A percentile compares a stretch with the other conserved stretches of the same genome.
Evolutionary conservation across 1,140 invertebrate species (phyloP).

Genomic region (Apis laboriosa): DNA sequence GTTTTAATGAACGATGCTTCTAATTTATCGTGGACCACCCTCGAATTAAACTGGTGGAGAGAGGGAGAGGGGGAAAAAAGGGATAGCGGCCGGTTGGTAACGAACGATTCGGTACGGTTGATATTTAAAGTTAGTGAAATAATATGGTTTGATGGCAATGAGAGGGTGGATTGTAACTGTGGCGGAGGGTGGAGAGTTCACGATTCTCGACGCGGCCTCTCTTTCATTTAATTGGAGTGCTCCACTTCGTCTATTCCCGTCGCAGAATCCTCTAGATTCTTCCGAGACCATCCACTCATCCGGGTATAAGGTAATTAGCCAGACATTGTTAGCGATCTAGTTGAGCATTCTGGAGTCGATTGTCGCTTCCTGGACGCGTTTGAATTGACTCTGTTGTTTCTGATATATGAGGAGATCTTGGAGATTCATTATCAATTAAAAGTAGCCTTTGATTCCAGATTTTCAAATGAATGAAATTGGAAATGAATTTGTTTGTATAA

Average conservation of each 20-base stretch:
- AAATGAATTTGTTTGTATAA: background rate
- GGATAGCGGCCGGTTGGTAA: background rate
- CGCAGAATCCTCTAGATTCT: conserved; percentile 32
- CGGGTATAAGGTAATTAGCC: conserved; percentile 33
- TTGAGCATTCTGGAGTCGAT: conserved; percentile 27
- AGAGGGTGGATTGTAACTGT: background rate
- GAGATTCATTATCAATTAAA: background rate
- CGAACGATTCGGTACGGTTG: background rate
- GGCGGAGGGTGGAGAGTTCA: background rate
- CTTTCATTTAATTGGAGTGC: conserved; percentile 41
- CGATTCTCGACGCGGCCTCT: conserved; percentile 22
- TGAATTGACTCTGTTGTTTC: background rate
- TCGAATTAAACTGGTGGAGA: conserved; percentile 13
- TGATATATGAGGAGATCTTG: background rate
- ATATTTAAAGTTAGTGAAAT: conserved; percentile 12
- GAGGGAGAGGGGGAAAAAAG: background rate
- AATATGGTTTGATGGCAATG: background rate
- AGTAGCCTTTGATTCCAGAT: background rate
- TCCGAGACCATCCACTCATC: conserved; percentile 29
- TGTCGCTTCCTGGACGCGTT: background rate
- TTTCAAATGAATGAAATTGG: background rate
- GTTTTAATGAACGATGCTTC: conserved; percentile 18
- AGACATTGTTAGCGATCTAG: conserved; percentile 43
- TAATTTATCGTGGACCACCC: conserved; percentile 28
- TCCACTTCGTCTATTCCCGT: conserved; percentile 40